phyloP scores from a whole-genome alignment of 2,888 invertebrate genomes.

The Hypolimnas misippus region DNA sequence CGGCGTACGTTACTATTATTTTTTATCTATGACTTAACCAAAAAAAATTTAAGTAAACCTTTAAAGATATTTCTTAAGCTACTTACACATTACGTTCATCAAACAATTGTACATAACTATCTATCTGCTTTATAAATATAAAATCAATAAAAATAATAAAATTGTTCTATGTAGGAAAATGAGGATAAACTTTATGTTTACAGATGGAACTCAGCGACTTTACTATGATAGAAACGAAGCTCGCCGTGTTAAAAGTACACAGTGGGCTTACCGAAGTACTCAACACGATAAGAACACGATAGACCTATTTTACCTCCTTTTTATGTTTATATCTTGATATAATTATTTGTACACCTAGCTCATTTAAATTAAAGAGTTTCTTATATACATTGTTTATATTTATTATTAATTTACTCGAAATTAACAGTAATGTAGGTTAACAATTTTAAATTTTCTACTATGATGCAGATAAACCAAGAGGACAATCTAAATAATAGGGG shows the following conservation, averaged over 20 bases:
- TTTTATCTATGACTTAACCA: background rate
- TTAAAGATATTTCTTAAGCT: too few relatives aligned
- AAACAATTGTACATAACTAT: too few relatives aligned
- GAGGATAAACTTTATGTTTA: too few relatives aligned
- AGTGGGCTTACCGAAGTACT: slow-evolving; percentile 78
- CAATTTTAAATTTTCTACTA: too few relatives aligned
- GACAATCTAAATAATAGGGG: too few relatives aligned
- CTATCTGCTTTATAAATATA: too few relatives aligned
- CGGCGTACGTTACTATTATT: slow-evolving; percentile 73
- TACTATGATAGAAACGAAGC: slow-evolving; percentile 84
- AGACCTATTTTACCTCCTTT: slow-evolving; percentile 21
- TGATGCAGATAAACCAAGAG: too few relatives aligned
- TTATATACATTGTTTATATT: background rate
- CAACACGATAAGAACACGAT: slow-evolving; percentile 73
- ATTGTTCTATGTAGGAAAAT: too few relatives aligned
- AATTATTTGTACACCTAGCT: slow-evolving; percentile 3
- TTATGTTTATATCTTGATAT: background rate
- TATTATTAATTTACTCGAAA: background rate
- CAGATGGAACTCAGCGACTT: slow-evolving; percentile 89
- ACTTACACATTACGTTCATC: too few relatives aligned
- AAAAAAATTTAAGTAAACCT: too few relatives aligned
- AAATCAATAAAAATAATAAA: too few relatives aligned
- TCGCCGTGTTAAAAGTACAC: slow-evolving; percentile 76
- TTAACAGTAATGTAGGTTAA: too few relatives aligned
- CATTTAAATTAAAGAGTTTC: background rate